Conservation (phyloP, 2,797 vertebrate genomes). For the Pempheris klunzingeri region DNA sequence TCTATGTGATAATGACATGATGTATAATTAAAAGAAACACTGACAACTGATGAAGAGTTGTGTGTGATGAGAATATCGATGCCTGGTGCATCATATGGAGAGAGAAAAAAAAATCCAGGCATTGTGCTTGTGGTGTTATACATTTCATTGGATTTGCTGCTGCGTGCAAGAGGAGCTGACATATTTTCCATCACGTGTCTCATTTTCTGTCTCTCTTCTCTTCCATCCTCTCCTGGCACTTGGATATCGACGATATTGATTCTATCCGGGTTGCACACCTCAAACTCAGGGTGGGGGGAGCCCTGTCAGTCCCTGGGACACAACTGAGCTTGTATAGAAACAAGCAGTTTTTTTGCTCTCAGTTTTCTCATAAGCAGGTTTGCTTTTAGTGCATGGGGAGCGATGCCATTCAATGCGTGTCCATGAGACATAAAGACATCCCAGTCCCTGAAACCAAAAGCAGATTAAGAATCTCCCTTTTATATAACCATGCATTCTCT, state of each 20-base stretch:
- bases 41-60: constrained; percentile 37
- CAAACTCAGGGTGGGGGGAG: constrained; percentile 30
- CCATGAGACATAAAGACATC: constrained; percentile 23
- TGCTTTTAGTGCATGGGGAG: constrained; percentile 37
- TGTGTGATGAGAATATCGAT: constrained; percentile 47
- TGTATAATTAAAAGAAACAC: constrained; percentile 71
- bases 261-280: constrained; percentile 52
- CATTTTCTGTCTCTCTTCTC: constrained; percentile 40
- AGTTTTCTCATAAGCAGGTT: constrained; percentile 22
- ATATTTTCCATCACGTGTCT: constrained; percentile 52
- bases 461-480: constrained; percentile 46
- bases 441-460: constrained; percentile 39
- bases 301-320: constrained; percentile 10
- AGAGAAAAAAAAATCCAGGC: constrained; percentile 21
- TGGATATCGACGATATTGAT: constrained; percentile 42
- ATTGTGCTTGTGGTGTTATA: constrained; percentile 34
- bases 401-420: constrained; percentile 19
- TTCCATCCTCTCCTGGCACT: constrained; percentile 24
- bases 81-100: background rate
- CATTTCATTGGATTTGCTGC: constrained; percentile 53
- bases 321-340: constrained; percentile 5
- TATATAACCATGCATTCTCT: constrained; percentile 43
- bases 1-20: constrained; percentile 69
- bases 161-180: constrained; percentile 40
- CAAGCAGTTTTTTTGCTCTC: constrained; percentile 19